phyloP scores from a whole-genome alignment of 2,888 invertebrate species.

The Leptinotarsa juncta region DNA sequence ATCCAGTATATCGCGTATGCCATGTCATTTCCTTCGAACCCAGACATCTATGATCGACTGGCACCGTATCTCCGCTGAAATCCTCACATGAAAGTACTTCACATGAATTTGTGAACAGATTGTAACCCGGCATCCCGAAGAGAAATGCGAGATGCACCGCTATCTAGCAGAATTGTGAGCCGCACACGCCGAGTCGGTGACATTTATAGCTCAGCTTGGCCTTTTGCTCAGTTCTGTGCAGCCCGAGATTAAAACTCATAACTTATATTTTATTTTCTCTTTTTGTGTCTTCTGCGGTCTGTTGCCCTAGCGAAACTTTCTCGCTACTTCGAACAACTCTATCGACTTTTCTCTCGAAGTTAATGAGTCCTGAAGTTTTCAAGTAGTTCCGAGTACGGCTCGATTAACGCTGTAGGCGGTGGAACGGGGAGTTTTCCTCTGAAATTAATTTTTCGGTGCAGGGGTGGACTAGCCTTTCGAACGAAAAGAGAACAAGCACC shows the following conservation, averaged over 20 bases:
- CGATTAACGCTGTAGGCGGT: constrained; percentile 47
- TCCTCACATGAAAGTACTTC: background rate
- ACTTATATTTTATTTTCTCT: constrained; percentile 66
- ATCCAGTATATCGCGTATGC: too few species aligned
- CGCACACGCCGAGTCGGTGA: constrained; percentile 61
- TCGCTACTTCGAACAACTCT: constrained; percentile 50
- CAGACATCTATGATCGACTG: background rate
- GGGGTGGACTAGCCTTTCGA: background rate
- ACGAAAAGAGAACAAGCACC: background rate
- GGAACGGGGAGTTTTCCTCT: constrained; percentile 45
- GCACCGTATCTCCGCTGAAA: background rate
- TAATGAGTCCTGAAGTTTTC: constrained; percentile 56
- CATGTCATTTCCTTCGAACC: too few species aligned
- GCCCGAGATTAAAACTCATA: constrained; percentile 67
- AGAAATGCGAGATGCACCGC: constrained; percentile 56
- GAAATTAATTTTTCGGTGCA: constrained; percentile 50
- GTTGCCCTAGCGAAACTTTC: constrained; percentile 49
- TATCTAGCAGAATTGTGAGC: constrained; percentile 63
- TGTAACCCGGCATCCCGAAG: background rate
- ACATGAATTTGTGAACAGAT: background rate
- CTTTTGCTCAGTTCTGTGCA: constrained; percentile 61
- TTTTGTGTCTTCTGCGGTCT: constrained; percentile 57
- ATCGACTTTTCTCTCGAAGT: constrained; percentile 59
- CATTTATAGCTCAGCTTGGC: constrained; percentile 63
- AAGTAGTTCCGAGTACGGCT: constrained; percentile 48